Evolutionary conservation across 2,113 vertebrate genomes (phyloP).

Genomic region (Ginglymostoma cirratum): DNA sequence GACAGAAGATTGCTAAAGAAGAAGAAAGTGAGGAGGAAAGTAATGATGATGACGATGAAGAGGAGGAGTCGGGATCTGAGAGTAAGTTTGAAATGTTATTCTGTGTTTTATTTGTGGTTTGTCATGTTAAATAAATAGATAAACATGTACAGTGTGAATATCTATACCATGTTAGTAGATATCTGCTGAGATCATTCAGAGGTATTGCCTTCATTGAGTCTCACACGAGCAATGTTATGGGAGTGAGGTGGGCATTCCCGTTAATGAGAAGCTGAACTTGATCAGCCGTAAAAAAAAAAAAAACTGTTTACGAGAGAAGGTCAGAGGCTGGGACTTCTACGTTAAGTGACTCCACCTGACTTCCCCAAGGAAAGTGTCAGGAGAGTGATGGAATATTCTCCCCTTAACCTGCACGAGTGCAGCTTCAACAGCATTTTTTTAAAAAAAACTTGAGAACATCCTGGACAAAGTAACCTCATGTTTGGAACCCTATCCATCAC

Average conservation of each 20-base stretch:
- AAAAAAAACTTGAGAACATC: background rate
- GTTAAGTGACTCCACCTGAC: background rate
- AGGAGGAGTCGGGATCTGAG: slow-evolving; percentile 76
- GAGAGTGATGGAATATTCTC: background rate
- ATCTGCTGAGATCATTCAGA: background rate
- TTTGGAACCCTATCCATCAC: background rate
- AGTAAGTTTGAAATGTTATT: slow-evolving; percentile 54
- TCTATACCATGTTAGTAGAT: background rate
- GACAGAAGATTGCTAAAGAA: slow-evolving; percentile 93
- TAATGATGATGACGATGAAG: slow-evolving; percentile 73
- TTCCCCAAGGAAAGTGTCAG: background rate
- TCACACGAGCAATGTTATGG: background rate
- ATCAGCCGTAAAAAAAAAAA: background rate
- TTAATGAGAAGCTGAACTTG: background rate
- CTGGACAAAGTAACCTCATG: background rate
- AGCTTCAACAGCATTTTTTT: background rate
- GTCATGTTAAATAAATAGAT: background rate
- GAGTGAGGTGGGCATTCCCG: background rate
- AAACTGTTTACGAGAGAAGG: background rate
- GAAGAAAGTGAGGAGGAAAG: slow-evolving; percentile 90
- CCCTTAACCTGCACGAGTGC: background rate
- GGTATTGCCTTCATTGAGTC: too few relatives aligned
- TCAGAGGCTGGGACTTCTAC: background rate
- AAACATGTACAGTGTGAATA: background rate
- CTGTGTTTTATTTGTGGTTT: background rate